These are phyloP conservation scores for Xestoiulus laeticollis DNA, from an alignment of 2,888 invertebrate genomes.

Conservation along the genomic window DNA sequence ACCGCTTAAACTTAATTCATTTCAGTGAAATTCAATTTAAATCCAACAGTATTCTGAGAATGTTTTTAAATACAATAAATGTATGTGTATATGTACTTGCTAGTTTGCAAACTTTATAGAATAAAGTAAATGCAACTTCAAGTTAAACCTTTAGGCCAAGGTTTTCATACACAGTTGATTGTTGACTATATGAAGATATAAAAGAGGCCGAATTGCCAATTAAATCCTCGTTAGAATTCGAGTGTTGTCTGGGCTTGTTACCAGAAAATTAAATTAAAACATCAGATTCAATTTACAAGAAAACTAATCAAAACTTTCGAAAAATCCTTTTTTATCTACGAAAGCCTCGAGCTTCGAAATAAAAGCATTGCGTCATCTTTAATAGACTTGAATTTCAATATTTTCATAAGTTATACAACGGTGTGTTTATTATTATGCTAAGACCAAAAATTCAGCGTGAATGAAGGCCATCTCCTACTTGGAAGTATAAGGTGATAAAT, in stretches of 20 bases:
- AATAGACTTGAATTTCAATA: background rate
- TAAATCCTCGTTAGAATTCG: background rate
- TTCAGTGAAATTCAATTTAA: no score
- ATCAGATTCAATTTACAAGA: background rate
- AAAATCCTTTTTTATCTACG: background rate
- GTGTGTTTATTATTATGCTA: background rate
- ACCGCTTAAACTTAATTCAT: no score
- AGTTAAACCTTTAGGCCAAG: background rate
- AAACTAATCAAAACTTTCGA: background rate
- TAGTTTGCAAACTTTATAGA: no score
- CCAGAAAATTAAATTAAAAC: background rate
- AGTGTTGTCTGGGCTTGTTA: background rate
- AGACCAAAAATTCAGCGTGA: background rate
- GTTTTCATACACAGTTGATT: background rate
- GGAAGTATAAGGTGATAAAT: background rate
- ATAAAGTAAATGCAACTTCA: background rate
- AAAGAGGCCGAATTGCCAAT: background rate
- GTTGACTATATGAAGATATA: background rate
- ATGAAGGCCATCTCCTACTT: background rate
- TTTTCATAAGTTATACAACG: background rate
- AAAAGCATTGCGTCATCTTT: background rate
- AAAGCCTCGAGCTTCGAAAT: background rate
- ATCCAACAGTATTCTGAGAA: no score
- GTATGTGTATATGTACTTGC: no score
- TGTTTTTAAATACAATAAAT: no score